A percentile compares a stretch with the other conserved stretches of the same genome.
phyloP scores from a whole-genome alignment of 2,113 vertebrate genomes.

The Lipophrys pholis region DNA sequence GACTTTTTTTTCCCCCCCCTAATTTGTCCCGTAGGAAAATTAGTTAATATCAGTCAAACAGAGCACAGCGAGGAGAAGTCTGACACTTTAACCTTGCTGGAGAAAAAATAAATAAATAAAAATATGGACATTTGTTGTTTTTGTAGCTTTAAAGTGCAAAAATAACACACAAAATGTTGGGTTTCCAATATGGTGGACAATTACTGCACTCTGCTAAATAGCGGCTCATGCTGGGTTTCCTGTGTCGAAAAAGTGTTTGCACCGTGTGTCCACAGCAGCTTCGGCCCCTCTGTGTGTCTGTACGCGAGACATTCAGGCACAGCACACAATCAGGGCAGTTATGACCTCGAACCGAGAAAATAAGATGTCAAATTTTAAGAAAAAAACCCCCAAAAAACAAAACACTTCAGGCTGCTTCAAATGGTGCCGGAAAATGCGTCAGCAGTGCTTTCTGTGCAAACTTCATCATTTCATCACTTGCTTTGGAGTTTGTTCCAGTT shows the following conservation, averaged over 20 bases:
- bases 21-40: background rate
- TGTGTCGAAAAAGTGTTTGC: constrained; percentile 18
- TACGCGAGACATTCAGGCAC: background rate
- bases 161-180: constrained; percentile 4
- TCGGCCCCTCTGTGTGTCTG: constrained; percentile 4
- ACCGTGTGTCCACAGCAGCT: constrained; percentile 22
- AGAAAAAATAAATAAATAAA: background rate
- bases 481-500: too few species aligned
- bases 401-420: background rate
- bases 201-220: background rate
- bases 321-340: constrained; percentile 14
- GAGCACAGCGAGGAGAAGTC: constrained; percentile 17
- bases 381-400: background rate
- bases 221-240: constrained; percentile 11
- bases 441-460: too few species aligned
- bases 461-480: too few species aligned
- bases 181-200: constrained; percentile 3
- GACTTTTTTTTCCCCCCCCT: background rate
- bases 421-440: background rate
- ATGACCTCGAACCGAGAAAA: constrained; percentile 3
- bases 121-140: background rate
- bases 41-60: constrained; percentile 18
- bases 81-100: background rate
- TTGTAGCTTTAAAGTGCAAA: constrained; percentile 7
- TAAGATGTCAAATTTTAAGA: background rate